A percentile compares a stretch with the other conserved stretches of the same genome.
phyloP scores from a whole-genome alignment of 2,888 invertebrate species.

The Himalopsyche tibetana region DNA sequence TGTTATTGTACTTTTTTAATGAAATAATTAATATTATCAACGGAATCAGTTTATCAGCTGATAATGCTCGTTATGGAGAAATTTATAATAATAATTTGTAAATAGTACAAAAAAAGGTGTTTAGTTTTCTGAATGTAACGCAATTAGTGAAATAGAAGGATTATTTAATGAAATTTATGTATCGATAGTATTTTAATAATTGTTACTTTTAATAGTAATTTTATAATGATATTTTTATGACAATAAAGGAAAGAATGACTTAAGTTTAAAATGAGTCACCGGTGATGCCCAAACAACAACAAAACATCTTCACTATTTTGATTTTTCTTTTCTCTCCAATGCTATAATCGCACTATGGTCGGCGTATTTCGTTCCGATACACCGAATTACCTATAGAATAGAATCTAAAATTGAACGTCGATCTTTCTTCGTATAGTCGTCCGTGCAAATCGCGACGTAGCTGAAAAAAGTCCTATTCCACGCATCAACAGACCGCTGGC shows the following conservation, averaged over 20 bases:
- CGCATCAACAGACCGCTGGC: constrained; percentile 36
- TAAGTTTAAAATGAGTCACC: neutral
- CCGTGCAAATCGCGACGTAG: constrained; percentile 53
- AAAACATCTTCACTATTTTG: neutral
- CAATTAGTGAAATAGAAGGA: too few relatives aligned
- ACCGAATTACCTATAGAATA: constrained; percentile 33
- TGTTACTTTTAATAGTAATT: too few relatives aligned
- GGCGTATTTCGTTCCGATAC: constrained; percentile 40
- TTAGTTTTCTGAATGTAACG: too few relatives aligned
- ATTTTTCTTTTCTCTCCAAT: constrained; percentile 20
- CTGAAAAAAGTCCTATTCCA: constrained; percentile 50
- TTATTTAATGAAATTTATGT: too few relatives aligned
- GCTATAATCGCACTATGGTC: constrained; percentile 32
- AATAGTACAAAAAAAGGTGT: too few relatives aligned
- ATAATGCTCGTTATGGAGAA: too few relatives aligned
- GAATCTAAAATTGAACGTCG: constrained; percentile 40
- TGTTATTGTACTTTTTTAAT: too few relatives aligned
- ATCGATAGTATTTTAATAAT: too few relatives aligned
- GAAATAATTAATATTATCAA: too few relatives aligned
- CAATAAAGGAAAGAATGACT: neutral
- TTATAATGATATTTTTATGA: too few relatives aligned
- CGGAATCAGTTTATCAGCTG: too few relatives aligned
- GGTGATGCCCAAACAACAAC: neutral
- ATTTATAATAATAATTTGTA: too few relatives aligned
- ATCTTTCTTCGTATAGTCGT: constrained; percentile 48